phyloP scores from a whole-genome alignment of 1,140 invertebrate species.

The Dysdera silvatica region DNA sequence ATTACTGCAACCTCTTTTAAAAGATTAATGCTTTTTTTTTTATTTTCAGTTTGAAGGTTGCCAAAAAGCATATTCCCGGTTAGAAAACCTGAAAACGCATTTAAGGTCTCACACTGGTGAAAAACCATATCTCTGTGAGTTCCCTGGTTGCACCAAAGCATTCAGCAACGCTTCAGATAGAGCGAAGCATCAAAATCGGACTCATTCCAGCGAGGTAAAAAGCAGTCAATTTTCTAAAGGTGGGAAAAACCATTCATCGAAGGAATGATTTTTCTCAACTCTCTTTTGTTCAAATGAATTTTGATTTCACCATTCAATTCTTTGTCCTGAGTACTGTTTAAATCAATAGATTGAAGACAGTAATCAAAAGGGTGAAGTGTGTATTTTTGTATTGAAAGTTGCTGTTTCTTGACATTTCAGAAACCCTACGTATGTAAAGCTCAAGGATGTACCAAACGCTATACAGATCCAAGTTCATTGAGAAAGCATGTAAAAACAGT shows the following conservation, averaged over 20 bases:
- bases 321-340: too few species aligned
- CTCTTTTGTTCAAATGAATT: too few species aligned
- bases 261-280: too few species aligned
- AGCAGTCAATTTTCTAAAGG: too few species aligned
- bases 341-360: too few species aligned
- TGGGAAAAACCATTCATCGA: too few species aligned
- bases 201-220: slow-evolving; percentile 94
- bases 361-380: too few species aligned
- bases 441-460: slow-evolving; percentile 92
- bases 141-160: slow-evolving; percentile 90
- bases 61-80: slow-evolving; percentile 82
- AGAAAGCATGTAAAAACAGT: slow-evolving; percentile 97
- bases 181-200: slow-evolving; percentile 97
- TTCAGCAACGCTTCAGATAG: slow-evolving; percentile 98
- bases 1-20: too few species aligned
- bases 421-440: slow-evolving; percentile 99
- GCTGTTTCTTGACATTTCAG: slow-evolving; percentile 50
- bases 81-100: slow-evolving; percentile 97
- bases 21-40: background rate
- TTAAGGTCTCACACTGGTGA: slow-evolving; percentile 94
- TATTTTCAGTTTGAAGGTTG: slow-evolving; percentile 85
- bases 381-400: too few species aligned
- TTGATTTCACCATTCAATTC: too few species aligned
- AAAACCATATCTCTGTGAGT: slow-evolving; percentile 97
- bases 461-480: slow-evolving; percentile 92